These are phyloP conservation scores for Gymnocephalus cernua DNA, from an alignment of 2,113 vertebrate species.

Conservation along the genomic window DNA sequence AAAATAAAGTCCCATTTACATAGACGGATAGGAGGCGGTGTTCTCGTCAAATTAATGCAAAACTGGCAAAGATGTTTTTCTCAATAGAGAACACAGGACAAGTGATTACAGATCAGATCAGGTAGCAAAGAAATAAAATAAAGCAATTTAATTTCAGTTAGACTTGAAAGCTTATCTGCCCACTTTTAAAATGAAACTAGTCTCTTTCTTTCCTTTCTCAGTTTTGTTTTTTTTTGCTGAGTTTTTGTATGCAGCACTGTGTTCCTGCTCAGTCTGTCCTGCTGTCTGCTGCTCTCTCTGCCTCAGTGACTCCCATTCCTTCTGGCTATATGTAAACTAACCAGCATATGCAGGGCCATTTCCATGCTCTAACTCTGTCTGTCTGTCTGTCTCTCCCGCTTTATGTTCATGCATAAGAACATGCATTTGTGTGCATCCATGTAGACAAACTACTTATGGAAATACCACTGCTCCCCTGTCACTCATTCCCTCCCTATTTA, in stretches of 20 bases:
- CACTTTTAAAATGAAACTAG: background rate
- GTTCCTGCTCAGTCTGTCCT: constrained; percentile 36
- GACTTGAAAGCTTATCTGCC: background rate
- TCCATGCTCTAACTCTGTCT: constrained; percentile 29
- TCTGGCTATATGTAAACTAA: constrained; percentile 49
- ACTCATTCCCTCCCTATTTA: background rate
- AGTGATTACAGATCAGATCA: background rate
- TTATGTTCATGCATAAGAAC: constrained; percentile 58
- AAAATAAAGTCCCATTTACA: background rate
- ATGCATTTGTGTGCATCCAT: constrained; percentile 51
- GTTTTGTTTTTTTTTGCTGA: background rate
- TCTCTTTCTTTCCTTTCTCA: background rate
- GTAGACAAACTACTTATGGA: constrained; percentile 51
- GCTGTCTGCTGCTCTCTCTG: constrained; percentile 52
- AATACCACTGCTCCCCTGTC: constrained; percentile 14
- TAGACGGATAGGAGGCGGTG: background rate
- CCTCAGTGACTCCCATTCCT: constrained; percentile 40
- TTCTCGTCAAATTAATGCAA: background rate
- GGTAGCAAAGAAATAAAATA: background rate
- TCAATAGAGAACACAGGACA: no score
- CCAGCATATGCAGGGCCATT: constrained; percentile 26
- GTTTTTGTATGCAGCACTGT: constrained; percentile 51
- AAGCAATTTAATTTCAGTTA: background rate
- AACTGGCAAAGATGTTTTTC: background rate
- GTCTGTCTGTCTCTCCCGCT: constrained; percentile 21